Evolutionary conservation across 2,113 vertebrate species (phyloP).

Genomic region (Phoxinus phoxinus): DNA sequence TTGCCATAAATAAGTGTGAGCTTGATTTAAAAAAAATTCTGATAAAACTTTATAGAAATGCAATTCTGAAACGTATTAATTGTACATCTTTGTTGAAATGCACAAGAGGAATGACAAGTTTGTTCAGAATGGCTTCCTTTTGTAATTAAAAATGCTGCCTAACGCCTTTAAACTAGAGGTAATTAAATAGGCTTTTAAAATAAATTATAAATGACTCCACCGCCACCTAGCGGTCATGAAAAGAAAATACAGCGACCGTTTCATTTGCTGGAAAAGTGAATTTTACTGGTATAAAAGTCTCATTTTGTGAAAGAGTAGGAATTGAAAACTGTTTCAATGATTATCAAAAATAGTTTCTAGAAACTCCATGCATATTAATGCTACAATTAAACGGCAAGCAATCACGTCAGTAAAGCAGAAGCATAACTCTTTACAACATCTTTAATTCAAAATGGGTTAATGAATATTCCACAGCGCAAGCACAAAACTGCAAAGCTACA

Average conservation of each 20-base stretch:
- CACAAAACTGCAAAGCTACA: conserved; percentile 49
- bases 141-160: no score
- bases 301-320: background rate
- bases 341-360: background rate
- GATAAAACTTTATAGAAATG: background rate
- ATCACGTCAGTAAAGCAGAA: background rate
- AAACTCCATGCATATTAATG: conserved; percentile 57
- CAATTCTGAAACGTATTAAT: background rate
- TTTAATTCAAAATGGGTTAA: conserved; percentile 50
- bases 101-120: no score
- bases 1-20: background rate
- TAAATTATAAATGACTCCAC: background rate
- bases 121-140: no score
- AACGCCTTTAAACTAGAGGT: no score
- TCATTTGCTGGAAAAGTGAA: background rate
- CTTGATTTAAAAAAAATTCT: no score
- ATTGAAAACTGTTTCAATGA: background rate
- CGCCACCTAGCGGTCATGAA: background rate
- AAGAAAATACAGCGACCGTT: background rate
- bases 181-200: no score
- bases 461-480: conserved; percentile 31
- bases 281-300: conserved; percentile 16
- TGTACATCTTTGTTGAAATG: no score
- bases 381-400: conserved; percentile 56
- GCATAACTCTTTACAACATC: background rate